A percentile compares a stretch with the other conserved stretches of the same genome.
phyloP scores from a whole-genome alignment of 2,797 vertebrate genomes.

The Labeo calbasu region DNA sequence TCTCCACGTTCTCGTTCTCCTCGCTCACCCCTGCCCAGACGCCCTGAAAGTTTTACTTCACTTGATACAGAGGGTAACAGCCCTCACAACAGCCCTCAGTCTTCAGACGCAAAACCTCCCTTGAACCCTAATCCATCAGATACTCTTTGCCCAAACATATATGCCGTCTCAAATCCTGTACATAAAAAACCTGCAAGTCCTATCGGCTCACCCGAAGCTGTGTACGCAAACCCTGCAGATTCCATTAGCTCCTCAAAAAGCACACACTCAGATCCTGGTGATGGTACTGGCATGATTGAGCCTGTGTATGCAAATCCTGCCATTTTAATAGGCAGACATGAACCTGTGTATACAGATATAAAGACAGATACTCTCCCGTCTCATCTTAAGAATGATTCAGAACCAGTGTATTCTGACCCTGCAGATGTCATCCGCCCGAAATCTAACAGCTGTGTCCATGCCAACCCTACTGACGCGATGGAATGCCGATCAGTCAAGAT shows the following conservation, averaged over 20 bases:
- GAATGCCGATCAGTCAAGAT: not conserved
- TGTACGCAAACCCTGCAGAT: constrained; percentile 17
- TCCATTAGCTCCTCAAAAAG: constrained; percentile 12
- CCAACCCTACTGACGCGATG: not conserved
- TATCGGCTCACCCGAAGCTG: constrained; percentile 26
- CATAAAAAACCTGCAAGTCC: constrained; percentile 27
- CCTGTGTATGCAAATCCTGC: constrained; percentile 51
- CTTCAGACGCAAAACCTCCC: not conserved
- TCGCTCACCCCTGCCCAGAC: constrained; percentile 73
- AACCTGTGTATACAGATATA: constrained; percentile 41
- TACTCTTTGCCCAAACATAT: constrained; percentile 67
- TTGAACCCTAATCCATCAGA: constrained; percentile 74
- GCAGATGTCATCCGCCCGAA: constrained; percentile 56
- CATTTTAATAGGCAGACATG: constrained; percentile 30
- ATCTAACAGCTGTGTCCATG: constrained; percentile 5
- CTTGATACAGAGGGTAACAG: constrained; percentile 48
- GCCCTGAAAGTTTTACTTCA: constrained; percentile 40
- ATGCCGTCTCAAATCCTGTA: constrained; percentile 64
- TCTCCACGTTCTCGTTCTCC: constrained; percentile 64
- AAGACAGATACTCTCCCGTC: constrained; percentile 66
- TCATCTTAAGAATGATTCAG: constrained; percentile 33
- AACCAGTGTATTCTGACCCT: constrained; percentile 72
- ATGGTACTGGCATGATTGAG: constrained; percentile 32
- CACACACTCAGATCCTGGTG: constrained; percentile 6
- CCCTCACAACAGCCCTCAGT: constrained; percentile 15